These are phyloP conservation scores for Zygogramma bicolorata DNA, from an alignment of 2,888 invertebrate genomes.

Conservation along the genomic window DNA sequence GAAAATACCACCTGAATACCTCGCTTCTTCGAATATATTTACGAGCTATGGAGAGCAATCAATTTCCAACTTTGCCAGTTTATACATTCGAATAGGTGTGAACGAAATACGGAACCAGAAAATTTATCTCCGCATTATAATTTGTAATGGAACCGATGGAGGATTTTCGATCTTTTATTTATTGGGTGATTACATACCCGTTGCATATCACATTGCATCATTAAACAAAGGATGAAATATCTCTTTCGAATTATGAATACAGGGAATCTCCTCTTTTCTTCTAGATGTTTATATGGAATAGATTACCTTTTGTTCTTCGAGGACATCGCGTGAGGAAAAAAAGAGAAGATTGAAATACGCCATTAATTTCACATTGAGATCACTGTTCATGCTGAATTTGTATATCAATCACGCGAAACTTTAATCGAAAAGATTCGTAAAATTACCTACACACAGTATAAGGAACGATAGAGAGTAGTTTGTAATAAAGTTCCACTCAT, in stretches of 20 bases:
- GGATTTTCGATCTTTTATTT: background rate
- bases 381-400: too few species aligned
- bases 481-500: too few species aligned
- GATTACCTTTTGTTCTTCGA: too few species aligned
- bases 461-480: too few species aligned
- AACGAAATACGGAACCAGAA: background rate
- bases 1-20: background rate
- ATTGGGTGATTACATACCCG: background rate
- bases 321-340: too few species aligned
- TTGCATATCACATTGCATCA: background rate
- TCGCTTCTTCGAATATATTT: background rate
- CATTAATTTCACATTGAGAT: too few species aligned
- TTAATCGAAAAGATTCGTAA: too few species aligned
- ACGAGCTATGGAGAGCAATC: background rate
- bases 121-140: constrained; percentile 10
- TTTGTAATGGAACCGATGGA: background rate
- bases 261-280: too few species aligned
- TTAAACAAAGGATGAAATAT: background rate
- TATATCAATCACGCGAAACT: too few species aligned
- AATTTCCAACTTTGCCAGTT: background rate
- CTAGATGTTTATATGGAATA: too few species aligned
- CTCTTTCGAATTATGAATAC: background rate
- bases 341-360: too few species aligned
- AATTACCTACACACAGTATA: too few species aligned
- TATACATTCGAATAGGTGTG: background rate